Percentiles rank a stretch among this genome's conserved stretches.
These are phyloP conservation scores for Muntiacus reevesi DNA, from an alignment of 2,113 vertebrate species.

Conservation along the genomic window DNA sequence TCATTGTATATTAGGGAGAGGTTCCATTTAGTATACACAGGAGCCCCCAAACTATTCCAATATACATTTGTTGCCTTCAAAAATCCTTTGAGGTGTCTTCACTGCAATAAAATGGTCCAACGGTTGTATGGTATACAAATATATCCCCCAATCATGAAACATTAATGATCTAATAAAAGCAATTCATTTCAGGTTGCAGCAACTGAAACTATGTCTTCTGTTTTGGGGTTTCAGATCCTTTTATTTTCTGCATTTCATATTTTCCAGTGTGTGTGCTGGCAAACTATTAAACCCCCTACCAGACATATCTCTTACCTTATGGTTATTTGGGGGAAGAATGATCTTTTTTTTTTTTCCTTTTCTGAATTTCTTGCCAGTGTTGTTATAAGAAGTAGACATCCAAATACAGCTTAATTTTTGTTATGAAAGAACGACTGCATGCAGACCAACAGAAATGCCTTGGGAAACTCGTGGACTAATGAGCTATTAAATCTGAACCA, in stretches of 20 bases:
- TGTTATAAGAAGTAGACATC: not conserved
- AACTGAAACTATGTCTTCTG: slow-evolving; percentile 12
- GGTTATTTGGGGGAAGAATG: not conserved
- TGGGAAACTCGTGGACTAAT: not conserved
- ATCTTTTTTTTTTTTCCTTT: not conserved
- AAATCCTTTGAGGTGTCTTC: slow-evolving; percentile 26
- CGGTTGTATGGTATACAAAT: not conserved
- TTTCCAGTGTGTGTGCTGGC: not conserved
- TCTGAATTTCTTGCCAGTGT: not conserved
- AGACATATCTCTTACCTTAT: not conserved
- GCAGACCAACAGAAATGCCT: not conserved
- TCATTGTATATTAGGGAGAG: not conserved
- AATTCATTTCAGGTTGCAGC: slow-evolving; percentile 24
- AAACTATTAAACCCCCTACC: not conserved
- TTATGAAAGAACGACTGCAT: not conserved
- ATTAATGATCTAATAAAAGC: slow-evolving; percentile 51
- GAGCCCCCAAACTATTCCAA: slow-evolving; percentile 13
- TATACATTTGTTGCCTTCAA: slow-evolving; percentile 2
- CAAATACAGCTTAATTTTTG: not conserved
- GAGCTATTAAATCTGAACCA: not conserved
- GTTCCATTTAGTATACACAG: not conserved
- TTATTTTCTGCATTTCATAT: slow-evolving; percentile 17
- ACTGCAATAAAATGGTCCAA: not conserved
- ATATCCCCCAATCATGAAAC: slow-evolving; percentile 29
- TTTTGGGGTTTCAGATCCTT: slow-evolving; percentile 4